Conservation (phyloP, 2,113 vertebrate species). For the Bostrychus sinensis region DNA sequence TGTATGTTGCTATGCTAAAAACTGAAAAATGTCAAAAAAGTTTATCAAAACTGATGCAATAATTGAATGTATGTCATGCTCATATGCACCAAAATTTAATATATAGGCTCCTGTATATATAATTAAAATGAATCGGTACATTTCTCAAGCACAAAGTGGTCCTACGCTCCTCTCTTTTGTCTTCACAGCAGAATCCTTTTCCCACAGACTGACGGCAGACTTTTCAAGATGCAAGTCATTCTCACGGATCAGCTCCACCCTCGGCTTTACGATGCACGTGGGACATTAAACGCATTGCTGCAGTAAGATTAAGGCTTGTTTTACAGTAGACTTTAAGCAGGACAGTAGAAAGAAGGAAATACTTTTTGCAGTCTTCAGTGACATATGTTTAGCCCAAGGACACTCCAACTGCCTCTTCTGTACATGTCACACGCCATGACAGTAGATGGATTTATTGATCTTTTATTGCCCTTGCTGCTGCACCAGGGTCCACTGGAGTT, state of each 20-base stretch:
- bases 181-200: too few relatives aligned
- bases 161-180: not conserved
- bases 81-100: too few relatives aligned
- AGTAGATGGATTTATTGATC: constrained; percentile 1
- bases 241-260: constrained; percentile 25
- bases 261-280: not conserved
- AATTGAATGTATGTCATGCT: too few relatives aligned
- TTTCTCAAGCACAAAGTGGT: not conserved
- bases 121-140: too few relatives aligned
- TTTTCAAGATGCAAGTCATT: constrained; percentile 46
- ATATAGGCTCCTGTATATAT: too few relatives aligned
- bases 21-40: too few relatives aligned
- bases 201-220: constrained; percentile 3
- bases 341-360: not conserved
- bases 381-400: not conserved
- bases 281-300: constrained; percentile 4
- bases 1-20: too few relatives aligned
- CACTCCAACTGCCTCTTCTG: not conserved
- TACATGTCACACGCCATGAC: not conserved
- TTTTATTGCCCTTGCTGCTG: not conserved
- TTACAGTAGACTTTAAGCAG: not conserved
- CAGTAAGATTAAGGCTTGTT: constrained; percentile 10
- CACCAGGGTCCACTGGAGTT: not conserved
- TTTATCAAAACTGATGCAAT: too few relatives aligned
- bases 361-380: not conserved